Conservation (phyloP, 2,113 vertebrate species). For the Geococcyx californianus region DNA sequence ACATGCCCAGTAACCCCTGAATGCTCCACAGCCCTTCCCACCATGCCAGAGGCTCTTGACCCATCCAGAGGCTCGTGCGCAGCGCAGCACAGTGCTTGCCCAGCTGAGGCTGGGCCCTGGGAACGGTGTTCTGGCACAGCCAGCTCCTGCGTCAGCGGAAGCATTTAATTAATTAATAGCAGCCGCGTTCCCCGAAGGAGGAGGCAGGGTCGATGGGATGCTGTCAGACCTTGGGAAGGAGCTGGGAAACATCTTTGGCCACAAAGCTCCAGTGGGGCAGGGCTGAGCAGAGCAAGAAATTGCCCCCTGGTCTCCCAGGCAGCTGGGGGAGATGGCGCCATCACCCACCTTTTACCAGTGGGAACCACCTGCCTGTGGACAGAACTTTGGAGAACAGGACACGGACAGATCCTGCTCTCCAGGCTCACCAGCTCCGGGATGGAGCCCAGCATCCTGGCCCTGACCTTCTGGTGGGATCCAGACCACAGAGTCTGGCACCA, state of each 20-base stretch:
- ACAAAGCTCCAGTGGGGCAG: not conserved
- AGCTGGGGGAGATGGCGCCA: not conserved
- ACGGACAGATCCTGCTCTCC: accelerated
- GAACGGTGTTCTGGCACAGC: not conserved
- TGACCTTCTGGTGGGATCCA: accelerated
- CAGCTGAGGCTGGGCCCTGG: not conserved
- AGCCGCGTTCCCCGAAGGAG: not conserved
- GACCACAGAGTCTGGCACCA: not conserved
- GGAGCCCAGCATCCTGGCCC: not conserved
- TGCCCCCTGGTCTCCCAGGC: not conserved
- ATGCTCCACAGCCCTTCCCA: not conserved
- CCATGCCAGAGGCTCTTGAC: not conserved
- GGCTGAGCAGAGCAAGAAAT: not conserved
- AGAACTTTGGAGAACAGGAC: not conserved
- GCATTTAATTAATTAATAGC: conserved; percentile 32
- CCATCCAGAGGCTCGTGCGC: accelerated
- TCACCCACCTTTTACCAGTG: not conserved
- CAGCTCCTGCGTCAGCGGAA: conserved; percentile 4
- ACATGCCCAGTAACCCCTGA: not conserved
- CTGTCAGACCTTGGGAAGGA: not conserved
- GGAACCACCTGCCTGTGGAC: not conserved
- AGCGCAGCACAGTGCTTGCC: not conserved
- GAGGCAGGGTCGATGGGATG: not conserved
- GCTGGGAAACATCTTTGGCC: not conserved
- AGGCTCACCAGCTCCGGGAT: accelerated